These are phyloP conservation scores for Dinoponera quadriceps DNA, from an alignment of 1,140 invertebrate genomes.

Conservation along the genomic window DNA sequence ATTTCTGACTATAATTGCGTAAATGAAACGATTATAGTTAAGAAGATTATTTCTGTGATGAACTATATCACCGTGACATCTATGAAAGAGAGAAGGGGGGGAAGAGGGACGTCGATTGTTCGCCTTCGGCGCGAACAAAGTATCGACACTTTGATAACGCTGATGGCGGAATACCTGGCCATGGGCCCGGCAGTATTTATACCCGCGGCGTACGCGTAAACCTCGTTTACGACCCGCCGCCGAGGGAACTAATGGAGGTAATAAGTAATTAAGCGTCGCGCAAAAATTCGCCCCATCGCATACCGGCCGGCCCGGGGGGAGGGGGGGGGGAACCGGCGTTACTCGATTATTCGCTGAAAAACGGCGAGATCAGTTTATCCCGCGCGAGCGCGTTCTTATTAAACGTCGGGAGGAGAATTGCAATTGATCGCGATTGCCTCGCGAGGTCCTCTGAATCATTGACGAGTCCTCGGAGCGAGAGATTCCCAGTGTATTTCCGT, in stretches of 20 bases:
- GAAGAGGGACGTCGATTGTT: too few species aligned
- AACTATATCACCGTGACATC: too few species aligned
- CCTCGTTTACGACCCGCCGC: constrained; percentile 19
- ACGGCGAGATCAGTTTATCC: constrained; percentile 12
- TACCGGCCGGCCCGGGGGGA: too few species aligned
- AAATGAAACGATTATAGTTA: too few species aligned
- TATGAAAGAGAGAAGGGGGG: too few species aligned
- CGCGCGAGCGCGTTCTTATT: background rate
- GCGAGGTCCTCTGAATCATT: background rate
- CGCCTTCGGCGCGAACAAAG: background rate
- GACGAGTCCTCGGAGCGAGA: too few species aligned
- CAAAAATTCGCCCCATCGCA: constrained; percentile 13
- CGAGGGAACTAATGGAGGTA: constrained; percentile 24
- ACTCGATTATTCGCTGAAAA: constrained; percentile 11
- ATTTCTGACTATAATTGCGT: too few species aligned
- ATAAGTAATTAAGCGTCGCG: constrained; percentile 25
- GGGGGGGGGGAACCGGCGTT: background rate
- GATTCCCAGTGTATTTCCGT: too few species aligned
- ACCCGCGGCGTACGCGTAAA: constrained; percentile 14
- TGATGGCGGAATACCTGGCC: background rate
- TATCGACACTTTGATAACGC: background rate
- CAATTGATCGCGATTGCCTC: background rate
- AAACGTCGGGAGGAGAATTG: background rate
- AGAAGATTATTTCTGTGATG: too few species aligned
- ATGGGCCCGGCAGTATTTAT: constrained; percentile 1